These are phyloP conservation scores for Acanthoscelides obtectus DNA, from an alignment of 2,888 invertebrate genomes.

Conservation along the genomic window DNA sequence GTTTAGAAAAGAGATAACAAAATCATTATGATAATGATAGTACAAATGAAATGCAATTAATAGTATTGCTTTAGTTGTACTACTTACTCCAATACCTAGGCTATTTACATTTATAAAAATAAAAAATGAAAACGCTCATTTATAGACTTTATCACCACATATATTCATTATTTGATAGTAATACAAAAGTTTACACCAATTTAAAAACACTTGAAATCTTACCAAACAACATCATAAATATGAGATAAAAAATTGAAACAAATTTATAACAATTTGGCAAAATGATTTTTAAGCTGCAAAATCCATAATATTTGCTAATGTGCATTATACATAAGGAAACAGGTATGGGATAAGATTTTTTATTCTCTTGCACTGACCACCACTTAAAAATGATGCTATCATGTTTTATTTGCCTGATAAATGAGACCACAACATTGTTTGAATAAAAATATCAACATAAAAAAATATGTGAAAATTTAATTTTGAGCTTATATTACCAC, in stretches of 20 bases:
- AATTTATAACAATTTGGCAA: not conserved
- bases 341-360: not conserved
- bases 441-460: too few relatives aligned
- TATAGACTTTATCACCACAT: not conserved
- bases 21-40: not conserved
- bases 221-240: not conserved
- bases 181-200: not conserved
- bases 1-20: not conserved
- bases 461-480: too few relatives aligned
- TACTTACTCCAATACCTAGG: not conserved
- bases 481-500: too few relatives aligned
- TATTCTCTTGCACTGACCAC: not conserved
- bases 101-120: not conserved
- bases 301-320: not conserved
- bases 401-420: too few relatives aligned
- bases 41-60: not conserved
- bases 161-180: not conserved
- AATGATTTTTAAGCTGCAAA: not conserved
- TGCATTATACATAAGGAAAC: not conserved
- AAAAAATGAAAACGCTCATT: not conserved
- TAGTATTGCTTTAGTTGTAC: not conserved
- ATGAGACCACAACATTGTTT: too few relatives aligned
- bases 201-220: not conserved
- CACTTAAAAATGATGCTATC: too few relatives aligned
- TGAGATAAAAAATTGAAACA: not conserved